A percentile compares a stretch with the other conserved stretches of the same genome.
Evolutionary conservation across 2,888 invertebrate genomes (phyloP).

Genomic region (Chymomyza caudatula): DNA sequence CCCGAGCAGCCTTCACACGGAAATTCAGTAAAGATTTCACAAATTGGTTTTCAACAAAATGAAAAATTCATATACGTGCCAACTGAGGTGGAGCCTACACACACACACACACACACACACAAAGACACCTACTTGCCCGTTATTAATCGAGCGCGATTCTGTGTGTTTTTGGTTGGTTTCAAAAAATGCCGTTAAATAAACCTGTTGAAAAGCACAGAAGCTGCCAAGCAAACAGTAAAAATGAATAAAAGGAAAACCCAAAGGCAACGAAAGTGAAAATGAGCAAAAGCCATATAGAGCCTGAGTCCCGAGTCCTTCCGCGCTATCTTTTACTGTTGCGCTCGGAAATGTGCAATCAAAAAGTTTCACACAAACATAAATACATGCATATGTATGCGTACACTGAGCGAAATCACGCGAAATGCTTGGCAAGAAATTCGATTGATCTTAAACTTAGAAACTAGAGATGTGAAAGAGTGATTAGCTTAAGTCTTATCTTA

Average conservation of each 20-base stretch:
- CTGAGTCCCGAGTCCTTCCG: not conserved
- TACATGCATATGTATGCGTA: not conserved
- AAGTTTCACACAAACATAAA: not conserved
- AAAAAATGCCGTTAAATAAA: slow-evolving; percentile 45
- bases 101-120: slow-evolving; percentile 5
- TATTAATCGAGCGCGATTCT: not conserved
- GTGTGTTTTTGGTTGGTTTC: not conserved
- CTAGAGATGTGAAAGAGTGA: no score
- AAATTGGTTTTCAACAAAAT: slow-evolving; percentile 70
- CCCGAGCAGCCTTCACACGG: slow-evolving; percentile 46
- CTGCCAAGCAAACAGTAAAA: not conserved
- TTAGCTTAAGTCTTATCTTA: no score
- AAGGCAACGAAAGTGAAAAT: not conserved
- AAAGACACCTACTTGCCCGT: not conserved
- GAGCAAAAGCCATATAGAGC: slow-evolving; percentile 6
- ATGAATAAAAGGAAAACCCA: not conserved
- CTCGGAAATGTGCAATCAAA: slow-evolving; percentile 28
- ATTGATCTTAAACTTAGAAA: no score
- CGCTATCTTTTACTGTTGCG: not conserved
- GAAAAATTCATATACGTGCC: slow-evolving; percentile 65
- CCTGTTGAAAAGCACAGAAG: slow-evolving; percentile 60
- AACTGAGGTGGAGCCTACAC: not conserved
- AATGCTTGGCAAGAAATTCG: no score
- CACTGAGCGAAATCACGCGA: not conserved
- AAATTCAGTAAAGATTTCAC: slow-evolving; percentile 61